Base-by-base conservation (phyloP, 1,140 invertebrate species). In the Adelges cooleyi region DNA sequence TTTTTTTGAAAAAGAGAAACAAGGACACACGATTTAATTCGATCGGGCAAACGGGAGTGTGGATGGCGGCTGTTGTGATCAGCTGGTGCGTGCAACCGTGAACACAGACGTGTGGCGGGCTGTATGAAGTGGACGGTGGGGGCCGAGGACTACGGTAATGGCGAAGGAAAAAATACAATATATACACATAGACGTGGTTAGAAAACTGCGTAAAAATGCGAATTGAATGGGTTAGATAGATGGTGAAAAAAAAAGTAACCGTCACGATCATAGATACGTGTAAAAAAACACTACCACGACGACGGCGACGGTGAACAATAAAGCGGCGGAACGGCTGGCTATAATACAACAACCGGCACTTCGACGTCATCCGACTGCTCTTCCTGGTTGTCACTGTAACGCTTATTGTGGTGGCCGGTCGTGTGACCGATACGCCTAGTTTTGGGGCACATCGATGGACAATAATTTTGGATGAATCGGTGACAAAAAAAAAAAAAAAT, bases 21-120 rank as follows among this genome's bases (percentile, higher is more conserved):
- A 33, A 33, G 29, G 29, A 5, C 29, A 33, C 29, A 33, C 29
- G 29, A 33, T 33, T 33, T 33, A 11, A 6, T 33, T 33, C 5
- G 29, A 33, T 33, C 29, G 29, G 29, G 11, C 29, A 33, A 33
- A n/a, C n/a, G n/a, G n/a, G n/a, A n/a, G n/a, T n/a, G n/a, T 11
- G 29, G 29, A 6, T 6, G 29, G 27, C 27, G 51, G 36, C 38
- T 18, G 51, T 22, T 10, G 20, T 33, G 51, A 53, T 53, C 51
- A 53, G 51, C 51, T 53, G 51, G 51, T 53, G 51, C 51, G 51
- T 53, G 51, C 29, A 53, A 53, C 51, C 51, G 51, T 53, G 51
- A 53, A 53, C 51, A 17, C 17, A 8, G 40, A n/a, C 40, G 15
- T 11, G 40, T 8, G n/a, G n/a, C 15, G 5, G n/a, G 51, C 23